Evolutionary conservation across 2,888 invertebrate genomes (phyloP), one percentile per base, ranked within the genome.

Genomic region (Coleophora flavipennella): DNA sequence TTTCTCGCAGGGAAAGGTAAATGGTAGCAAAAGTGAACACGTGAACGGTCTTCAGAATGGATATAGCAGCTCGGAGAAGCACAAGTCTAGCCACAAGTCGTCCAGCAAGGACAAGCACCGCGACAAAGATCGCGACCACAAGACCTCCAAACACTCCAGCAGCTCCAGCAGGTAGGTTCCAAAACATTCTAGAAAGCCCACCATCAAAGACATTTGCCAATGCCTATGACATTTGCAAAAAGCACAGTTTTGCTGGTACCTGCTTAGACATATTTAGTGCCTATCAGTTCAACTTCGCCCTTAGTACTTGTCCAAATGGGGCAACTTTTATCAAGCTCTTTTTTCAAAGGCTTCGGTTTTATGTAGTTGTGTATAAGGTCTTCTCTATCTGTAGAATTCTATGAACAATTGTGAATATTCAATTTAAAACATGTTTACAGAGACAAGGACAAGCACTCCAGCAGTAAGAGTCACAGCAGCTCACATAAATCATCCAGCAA

Each of bases 41-140:
- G 85, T 92, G 80, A 94, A 94, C 84, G 94, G 94, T 43, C 83
- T 93, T 63, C 92, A 91, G 61, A 92, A 94, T 80, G 94, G 94
- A 39, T 93, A 91, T 70, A 67, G 57, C 67, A 74, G 76, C 59
- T 78, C 86, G 44, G 78, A 83, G 42, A 85, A 85, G 69, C 72
- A 88, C 75, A 74, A 85, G 74, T 76, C 88, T 49, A 89, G 88
- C 59, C 89, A 90, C 68, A 90, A 90, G 68, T 90, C 90, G 26
- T 89, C 89, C 8, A 89, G 88, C 63, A 90, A 88, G 60, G 90
- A 90, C 59, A 90, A 90, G 59, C 88, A 91, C 62, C 86, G 89
- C 47, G 90, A 90, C 57, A 90, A 89, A 60, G 89, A 90, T 49
- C 85, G 86, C 50, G 87, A 88, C 48, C 87, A 87, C 63, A 86